phyloP scores from a whole-genome alignment of 1,140 invertebrate species.

The Steinernema feltiae region DNA sequence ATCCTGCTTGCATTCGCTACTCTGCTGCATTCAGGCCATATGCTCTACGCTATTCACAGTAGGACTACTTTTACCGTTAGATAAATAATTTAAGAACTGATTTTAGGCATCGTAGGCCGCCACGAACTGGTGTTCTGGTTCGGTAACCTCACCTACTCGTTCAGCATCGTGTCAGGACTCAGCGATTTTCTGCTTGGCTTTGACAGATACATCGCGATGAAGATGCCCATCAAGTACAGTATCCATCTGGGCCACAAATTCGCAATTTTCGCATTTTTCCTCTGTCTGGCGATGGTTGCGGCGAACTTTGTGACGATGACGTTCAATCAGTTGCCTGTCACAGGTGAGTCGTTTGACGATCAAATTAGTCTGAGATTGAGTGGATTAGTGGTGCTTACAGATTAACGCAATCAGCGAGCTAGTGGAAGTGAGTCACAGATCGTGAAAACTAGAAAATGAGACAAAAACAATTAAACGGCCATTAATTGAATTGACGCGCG shows the following conservation, averaged over 20 bases:
- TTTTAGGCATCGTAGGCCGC: background rate
- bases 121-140: background rate
- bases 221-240: background rate
- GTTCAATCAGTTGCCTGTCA: background rate
- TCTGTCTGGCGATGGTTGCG: background rate
- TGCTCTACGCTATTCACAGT: background rate
- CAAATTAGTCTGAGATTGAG: no score
- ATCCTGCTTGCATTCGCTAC: background rate
- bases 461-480: no score
- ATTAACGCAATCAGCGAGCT: no score
- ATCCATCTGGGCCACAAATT: background rate
- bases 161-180: background rate
- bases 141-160: background rate
- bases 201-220: background rate
- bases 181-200: background rate
- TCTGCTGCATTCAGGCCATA: background rate
- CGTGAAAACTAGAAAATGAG: no score
- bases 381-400: background rate
- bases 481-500: no score
- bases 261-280: background rate
- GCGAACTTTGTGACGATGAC: background rate
- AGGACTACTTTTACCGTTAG: background rate
- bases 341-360: background rate
- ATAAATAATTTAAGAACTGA: background rate
- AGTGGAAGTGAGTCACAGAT: no score